Percentiles rank a stretch among this genome's conserved stretches.
Evolutionary conservation across 2,113 vertebrate species (phyloP).

Genomic region (Verasper variegatus): DNA sequence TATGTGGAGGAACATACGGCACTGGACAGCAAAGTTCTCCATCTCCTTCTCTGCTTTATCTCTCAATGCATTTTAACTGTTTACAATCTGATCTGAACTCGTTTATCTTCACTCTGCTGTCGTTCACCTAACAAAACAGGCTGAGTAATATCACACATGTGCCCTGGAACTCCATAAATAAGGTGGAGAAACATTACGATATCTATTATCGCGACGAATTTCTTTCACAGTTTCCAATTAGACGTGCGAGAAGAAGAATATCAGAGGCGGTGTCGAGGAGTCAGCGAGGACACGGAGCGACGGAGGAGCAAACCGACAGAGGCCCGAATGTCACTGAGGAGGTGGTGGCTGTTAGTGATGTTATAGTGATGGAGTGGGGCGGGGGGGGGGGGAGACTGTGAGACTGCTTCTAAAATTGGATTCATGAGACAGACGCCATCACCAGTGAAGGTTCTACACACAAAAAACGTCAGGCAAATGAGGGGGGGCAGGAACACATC

Average conservation of each 20-base stretch:
- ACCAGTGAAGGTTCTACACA: neutral
- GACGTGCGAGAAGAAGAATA: constrained; percentile 24
- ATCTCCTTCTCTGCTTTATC: too few species aligned
- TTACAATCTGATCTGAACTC: neutral
- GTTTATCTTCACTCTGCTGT: neutral
- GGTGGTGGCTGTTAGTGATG: constrained; percentile 45
- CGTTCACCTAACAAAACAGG: constrained; percentile 9
- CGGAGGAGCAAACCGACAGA: neutral
- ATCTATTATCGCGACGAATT: neutral
- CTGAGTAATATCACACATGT: neutral
- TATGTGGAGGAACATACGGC: neutral
- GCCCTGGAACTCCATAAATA: neutral
- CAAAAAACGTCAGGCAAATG: constrained; percentile 14
- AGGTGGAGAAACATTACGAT: constrained; percentile 6
- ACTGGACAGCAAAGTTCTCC: too few species aligned
- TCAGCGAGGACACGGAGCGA: constrained; percentile 15
- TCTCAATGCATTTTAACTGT: constrained; percentile 16
- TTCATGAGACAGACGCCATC: constrained; percentile 30
- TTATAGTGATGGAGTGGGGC: constrained; percentile 17
- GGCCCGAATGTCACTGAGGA: constrained; percentile 32
- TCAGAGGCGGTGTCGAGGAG: constrained; percentile 36
- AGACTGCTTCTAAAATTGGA: constrained; percentile 50
- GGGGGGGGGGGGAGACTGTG: neutral
- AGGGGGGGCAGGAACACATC: constrained; percentile 7
- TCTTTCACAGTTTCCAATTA: constrained; percentile 24